Evolutionary conservation across 2,797 vertebrate species (phyloP).

Genomic region (Malacoraja senta): DNA sequence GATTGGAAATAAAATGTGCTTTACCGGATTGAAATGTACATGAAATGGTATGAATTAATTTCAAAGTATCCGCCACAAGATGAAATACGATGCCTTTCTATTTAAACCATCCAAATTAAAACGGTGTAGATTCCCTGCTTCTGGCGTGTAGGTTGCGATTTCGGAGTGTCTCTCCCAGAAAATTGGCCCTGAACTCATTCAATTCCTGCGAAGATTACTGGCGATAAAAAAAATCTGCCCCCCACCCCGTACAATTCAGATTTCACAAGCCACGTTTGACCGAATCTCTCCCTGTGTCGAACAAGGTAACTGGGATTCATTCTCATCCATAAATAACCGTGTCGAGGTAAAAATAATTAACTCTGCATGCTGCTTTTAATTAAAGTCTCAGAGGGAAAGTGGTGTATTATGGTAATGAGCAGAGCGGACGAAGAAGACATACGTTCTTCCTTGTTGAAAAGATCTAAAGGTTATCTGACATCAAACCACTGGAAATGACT

Average conservation of each 20-base stretch:
- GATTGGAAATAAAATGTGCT: not conserved
- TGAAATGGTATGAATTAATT: not conserved
- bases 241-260: slow-evolving; percentile 27
- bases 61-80: not conserved
- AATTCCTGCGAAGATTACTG: not conserved
- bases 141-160: not conserved
- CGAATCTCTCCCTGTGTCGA: slow-evolving; percentile 45
- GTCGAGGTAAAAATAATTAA: slow-evolving; percentile 71
- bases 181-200: not conserved
- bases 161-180: not conserved
- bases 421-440: slow-evolving; percentile 52
- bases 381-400: slow-evolving; percentile 83
- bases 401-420: slow-evolving; percentile 92
- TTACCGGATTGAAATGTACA: not conserved
- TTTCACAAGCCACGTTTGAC: slow-evolving; percentile 43
- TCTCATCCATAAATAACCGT: slow-evolving; percentile 61
- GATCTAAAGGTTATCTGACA: slow-evolving; percentile 73
- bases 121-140: not conserved
- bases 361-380: slow-evolving; percentile 88
- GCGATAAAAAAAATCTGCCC: not conserved
- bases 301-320: slow-evolving; percentile 52
- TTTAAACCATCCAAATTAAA: not conserved
- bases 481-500: slow-evolving; percentile 70
- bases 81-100: not conserved
- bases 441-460: slow-evolving; percentile 68